Conservation (phyloP, 2,797 vertebrate species). For the Anisognathus igniventris region DNA sequence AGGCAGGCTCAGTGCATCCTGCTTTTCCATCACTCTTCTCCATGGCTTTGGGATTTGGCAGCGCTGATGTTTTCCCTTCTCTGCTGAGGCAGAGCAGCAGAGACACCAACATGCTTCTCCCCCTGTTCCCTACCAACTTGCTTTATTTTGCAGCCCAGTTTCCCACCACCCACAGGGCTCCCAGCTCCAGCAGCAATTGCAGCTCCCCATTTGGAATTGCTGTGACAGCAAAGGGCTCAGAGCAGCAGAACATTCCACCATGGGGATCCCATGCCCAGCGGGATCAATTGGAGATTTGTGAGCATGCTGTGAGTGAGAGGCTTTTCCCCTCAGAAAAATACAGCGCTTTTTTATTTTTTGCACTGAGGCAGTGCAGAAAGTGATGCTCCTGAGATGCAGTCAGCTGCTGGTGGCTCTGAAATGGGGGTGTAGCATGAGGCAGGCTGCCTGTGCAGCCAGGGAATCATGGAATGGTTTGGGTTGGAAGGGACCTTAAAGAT, state of each 20-base stretch:
- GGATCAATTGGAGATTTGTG: background rate
- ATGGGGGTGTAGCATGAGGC: background rate
- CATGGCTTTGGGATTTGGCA: background rate
- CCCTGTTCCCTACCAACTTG: background rate
- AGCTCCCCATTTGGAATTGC: background rate
- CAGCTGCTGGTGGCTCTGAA: background rate
- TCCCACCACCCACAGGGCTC: background rate
- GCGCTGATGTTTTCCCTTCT: background rate
- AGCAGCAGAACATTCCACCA: background rate
- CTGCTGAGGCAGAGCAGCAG: background rate
- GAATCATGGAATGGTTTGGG: background rate
- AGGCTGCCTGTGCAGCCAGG: background rate
- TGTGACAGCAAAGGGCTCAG: background rate
- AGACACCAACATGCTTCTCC: background rate
- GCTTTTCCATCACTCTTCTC: accelerated
- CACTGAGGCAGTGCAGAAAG: background rate
- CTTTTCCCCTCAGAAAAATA: background rate
- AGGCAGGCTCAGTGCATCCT: background rate
- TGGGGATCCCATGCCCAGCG: accelerated
- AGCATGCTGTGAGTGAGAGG: background rate
- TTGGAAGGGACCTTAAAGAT: background rate
- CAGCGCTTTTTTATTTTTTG: background rate
- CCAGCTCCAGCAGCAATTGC: background rate
- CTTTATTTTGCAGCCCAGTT: background rate
- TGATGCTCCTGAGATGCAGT: background rate